Evolutionary conservation across 2,113 vertebrate species (phyloP), one percentile per base, ranked within the genome.

Genomic region (Channa argus): DNA sequence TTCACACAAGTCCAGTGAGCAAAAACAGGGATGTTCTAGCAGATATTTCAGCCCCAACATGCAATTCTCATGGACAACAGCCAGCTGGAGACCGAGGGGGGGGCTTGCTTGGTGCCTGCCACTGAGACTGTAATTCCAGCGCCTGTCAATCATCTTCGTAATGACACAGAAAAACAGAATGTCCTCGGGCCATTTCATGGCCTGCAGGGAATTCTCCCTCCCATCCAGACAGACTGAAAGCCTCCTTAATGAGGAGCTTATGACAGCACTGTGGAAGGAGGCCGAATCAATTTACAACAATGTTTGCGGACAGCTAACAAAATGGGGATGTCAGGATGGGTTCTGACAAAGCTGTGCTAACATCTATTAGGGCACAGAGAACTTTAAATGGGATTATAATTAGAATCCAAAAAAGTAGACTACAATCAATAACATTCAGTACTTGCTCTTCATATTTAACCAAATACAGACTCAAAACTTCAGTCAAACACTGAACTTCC

Each of bases 71-170:
- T 56, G 64, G 55, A 62, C 60, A 70, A 68, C 80, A 53, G 45
- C 59, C 8, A 41, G 10, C 52, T 63, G 64, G 34, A 24, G 24
- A 56, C 46, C 14, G 46, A 2, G 7, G 41, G 38, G 58, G 37
- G 6, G 9, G 24, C 61, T 11, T 1, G 10, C 24, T 24, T 24
- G 24, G 24, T 24, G 24, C 24, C 24, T 2, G 60, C 13, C 65
- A 34, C 73, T 14, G 43, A 67, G 45, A 78, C n/a, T 78, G 41
- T 55, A 74, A 84, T 84, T 73, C 63, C 5, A 5, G 55, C 46
- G 54, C 47, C 69, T 83, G 88, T 84, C 88, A 88, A 73, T 93
- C 85, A 87, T 72, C 39, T 49, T 38, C 5, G 33, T 79, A 84
- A 89, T 62, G 77, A 83, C 65, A 82, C 70, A 63, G 80, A 77